Conservation (phyloP, 2,888 invertebrate genomes). For the Leptinotarsa juncta region DNA sequence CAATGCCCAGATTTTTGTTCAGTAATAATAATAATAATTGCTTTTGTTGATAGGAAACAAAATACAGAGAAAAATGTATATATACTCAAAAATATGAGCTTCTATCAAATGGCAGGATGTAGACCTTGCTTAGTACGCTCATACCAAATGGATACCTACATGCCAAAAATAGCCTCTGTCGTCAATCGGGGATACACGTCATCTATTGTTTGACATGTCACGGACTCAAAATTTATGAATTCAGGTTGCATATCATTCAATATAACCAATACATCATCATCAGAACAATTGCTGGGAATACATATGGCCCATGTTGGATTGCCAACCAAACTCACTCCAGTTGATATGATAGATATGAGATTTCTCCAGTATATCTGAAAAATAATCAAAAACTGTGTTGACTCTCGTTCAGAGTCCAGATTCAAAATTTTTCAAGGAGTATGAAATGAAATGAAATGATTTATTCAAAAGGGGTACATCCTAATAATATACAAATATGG, state of each 20-base stretch:
- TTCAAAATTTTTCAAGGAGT: no score
- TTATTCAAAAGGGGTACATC: no score
- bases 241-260: slow-evolving; percentile 46
- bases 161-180: slow-evolving; percentile 43
- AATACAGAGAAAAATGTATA: no score
- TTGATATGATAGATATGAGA: slow-evolving; percentile 23
- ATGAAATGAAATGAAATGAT: no score
- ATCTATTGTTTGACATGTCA: slow-evolving; percentile 46
- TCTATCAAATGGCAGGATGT: no score
- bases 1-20: no score
- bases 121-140: no score
- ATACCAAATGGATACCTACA: slow-evolving; percentile 40
- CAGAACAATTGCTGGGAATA: slow-evolving; percentile 42
- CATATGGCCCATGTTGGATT: slow-evolving; percentile 45
- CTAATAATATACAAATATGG: no score
- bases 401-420: no score
- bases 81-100: no score
- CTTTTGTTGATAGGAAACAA: no score
- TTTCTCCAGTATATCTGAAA: slow-evolving; percentile 20
- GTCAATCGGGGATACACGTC: slow-evolving; percentile 44
- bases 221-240: slow-evolving; percentile 29
- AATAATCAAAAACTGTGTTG: not conserved
- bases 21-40: no score
- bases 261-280: slow-evolving; percentile 64
- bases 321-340: slow-evolving; percentile 16